Base-by-base conservation (phyloP, 2,113 vertebrate species). In the Noctilio leporinus region DNA sequence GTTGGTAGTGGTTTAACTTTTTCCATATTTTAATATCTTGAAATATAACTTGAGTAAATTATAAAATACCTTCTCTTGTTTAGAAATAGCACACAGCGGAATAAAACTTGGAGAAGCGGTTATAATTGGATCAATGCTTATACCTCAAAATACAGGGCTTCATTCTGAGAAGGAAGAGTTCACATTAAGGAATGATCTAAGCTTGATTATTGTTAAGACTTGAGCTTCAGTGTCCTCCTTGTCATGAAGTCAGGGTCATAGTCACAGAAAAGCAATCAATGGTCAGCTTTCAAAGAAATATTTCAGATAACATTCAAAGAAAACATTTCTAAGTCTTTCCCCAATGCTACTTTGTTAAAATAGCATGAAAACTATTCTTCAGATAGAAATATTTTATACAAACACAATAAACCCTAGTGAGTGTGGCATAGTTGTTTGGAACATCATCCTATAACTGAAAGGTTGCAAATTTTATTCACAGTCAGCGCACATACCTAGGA, bases 1-100 rank as follows among this genome's bases (percentile, higher is more conserved):
- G 45, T 45, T 84, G 47, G 16, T 55, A 7, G 45, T 47, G n/a
- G n/a, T 33, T 80, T 80, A 65, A 78, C 28, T 92, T 86, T 88
- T 45, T 38, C 33, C 26, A 53, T 47, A 89, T 83, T 62, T 2
- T 49, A 88, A 55, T 45, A 93, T 51, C 38, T 76, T 59, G 16
- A 82, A 86, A 30, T 93, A 40, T 33, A 43, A 76, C 5, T 24
- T 84, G 57, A 86, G 33, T 40, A 10, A 67, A 76, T 78, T 73
- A 19, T n/a, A 38, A 67, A 70, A 73, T 67, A n/a, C 59, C 7
- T 11, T 87, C 40, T 77, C 45, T 69, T 53, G 33, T 69, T 88
- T 95, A 67, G n/a, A 78, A 73, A 77, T 30, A 64, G 16, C 49
- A 16, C 17, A 28, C n/a, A 43, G 33, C 4, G 12, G 35, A 47